Base-by-base conservation (phyloP, 37 sponge, comb jelly and placozoan genomes). In the Cliona cf. orientalis region DNA sequence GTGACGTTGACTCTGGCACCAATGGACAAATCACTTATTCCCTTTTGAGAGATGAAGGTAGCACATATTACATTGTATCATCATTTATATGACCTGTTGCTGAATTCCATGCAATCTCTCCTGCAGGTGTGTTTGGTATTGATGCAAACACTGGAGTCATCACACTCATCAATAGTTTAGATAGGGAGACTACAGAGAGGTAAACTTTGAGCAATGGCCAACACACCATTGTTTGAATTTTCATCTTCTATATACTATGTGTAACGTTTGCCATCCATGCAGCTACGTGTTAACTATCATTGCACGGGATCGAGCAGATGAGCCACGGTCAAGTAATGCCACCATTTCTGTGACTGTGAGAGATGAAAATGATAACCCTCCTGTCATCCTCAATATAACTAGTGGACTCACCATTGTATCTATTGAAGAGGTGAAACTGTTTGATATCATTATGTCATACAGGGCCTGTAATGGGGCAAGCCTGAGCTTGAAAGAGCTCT, bases 361-460 rank as follows among this genome's bases (percentile, higher is more conserved):
- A 0, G 88, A 81, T 42, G 76, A 42, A 2, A 88, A 88, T 35
- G 82, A 81, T 74, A 80, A 88, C 45, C 66, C 1, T 1, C 88
- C 88, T 1, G 62, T 69, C 7, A 74, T 88, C 44, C 26, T 6
- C 0, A 80, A 80, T 33, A 74, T 87, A 23, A 14, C 29, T 19
- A 53, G 80, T 33, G 46, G 66, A 46, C 45, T 56, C 1, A 78
- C 78, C 5, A 63, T 72, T 5, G 60, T 62, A 23, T 4, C 28
- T 33, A 65, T 86, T 0, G 17, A 33, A 28, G 79, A 86, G 86
- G 79, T 78, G 1, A 46, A 33, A 32, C 1, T 38, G 59, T 76
- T 26, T 3, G 25, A n/a, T n/a, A n/a, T n/a, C n/a, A n/a, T n/a
- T n/a, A n/a, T n/a, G n/a, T n/a, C n/a, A n/a, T n/a, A n/a, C n/a